phyloP scores from a whole-genome alignment of 35 echinoderm and acorn worm genomes.

The Heliocidaris erythrogramma region DNA sequence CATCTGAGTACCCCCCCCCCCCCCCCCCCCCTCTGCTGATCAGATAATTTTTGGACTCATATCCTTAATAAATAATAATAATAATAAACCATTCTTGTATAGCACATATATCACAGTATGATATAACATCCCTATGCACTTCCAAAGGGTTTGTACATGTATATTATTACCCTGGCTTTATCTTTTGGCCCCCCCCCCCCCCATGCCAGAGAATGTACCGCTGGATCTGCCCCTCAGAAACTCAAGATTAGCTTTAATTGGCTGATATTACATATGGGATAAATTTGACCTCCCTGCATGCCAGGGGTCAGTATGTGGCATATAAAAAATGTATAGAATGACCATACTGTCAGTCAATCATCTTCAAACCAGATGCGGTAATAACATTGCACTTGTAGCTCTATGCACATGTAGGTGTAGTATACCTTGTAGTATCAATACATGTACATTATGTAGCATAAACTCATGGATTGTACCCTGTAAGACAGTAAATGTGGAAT shows the following conservation, averaged over 20 bases:
- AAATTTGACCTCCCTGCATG: neutral
- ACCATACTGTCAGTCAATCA: neutral
- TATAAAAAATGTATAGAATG: neutral
- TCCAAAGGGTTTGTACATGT: too few relatives aligned
- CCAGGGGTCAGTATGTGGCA: neutral
- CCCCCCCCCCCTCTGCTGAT: too few relatives aligned
- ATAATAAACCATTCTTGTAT: too few relatives aligned
- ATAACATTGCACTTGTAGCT: neutral
- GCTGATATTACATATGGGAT: neutral
- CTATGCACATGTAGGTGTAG: neutral
- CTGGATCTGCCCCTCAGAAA: neutral
- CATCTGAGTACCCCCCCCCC: too few relatives aligned
- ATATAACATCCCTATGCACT: too few relatives aligned
- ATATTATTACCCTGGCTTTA: too few relatives aligned
- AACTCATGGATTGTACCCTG: too few relatives aligned
- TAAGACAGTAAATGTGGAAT: too few relatives aligned
- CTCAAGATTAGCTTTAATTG: neutral
- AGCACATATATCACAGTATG: too few relatives aligned
- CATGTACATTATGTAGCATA: neutral
- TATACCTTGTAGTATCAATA: neutral
- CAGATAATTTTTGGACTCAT: too few relatives aligned
- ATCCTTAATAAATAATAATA: too few relatives aligned
- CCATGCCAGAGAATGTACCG: neutral
- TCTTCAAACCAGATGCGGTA: neutral
- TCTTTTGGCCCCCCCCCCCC: neutral